phyloP scores from a whole-genome alignment of 1,140 invertebrate genomes.

The Papilio glaucus region DNA sequence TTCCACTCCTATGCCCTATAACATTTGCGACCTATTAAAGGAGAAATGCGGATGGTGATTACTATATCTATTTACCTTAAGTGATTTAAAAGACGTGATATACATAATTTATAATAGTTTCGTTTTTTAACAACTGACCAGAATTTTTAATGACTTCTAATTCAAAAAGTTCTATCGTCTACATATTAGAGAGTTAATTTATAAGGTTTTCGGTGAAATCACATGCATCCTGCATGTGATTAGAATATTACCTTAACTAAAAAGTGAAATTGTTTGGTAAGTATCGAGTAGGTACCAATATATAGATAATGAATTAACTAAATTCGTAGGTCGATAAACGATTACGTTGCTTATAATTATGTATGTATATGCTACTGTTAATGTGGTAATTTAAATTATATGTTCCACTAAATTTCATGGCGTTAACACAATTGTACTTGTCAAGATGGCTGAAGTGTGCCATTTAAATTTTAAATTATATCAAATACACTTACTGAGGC shows the following conservation, averaged over 20 bases:
- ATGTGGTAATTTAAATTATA: neutral
- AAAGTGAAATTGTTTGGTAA: conserved; percentile 33
- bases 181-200: conserved; percentile 35
- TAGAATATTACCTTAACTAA: conserved; percentile 34
- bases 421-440: neutral
- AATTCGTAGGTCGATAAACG: neutral
- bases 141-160: conserved; percentile 19
- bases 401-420: neutral
- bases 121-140: neutral
- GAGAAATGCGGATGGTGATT: too few species aligned
- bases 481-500: too few species aligned
- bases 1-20: too few species aligned
- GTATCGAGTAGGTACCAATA: conserved; percentile 14
- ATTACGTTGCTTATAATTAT: neutral
- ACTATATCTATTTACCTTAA: neutral
- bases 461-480: too few species aligned
- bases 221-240: neutral
- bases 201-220: conserved; percentile 28
- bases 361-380: neutral
- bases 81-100: neutral
- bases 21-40: neutral
- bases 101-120: neutral
- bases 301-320: conserved; percentile 25
- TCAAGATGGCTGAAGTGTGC: too few species aligned
- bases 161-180: conserved; percentile 8